phyloP scores from a whole-genome alignment of 2,113 vertebrate species.

The Rhipidura dahli region DNA sequence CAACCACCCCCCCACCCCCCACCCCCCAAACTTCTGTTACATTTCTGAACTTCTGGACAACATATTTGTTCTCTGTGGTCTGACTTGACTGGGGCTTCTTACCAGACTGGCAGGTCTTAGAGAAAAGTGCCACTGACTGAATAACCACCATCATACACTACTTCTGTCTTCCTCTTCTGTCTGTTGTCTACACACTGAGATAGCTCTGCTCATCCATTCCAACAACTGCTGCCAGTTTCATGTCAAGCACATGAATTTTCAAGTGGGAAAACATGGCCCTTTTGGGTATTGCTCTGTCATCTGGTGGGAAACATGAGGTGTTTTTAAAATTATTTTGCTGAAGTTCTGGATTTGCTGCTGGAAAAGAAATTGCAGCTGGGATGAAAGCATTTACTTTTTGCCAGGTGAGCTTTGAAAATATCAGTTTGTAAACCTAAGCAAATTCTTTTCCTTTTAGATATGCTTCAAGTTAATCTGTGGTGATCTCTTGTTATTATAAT shows the following conservation, averaged over 20 bases:
- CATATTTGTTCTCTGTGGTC: neutral
- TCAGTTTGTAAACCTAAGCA: neutral
- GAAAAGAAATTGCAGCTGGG: neutral
- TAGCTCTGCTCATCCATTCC: neutral
- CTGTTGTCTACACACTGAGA: neutral
- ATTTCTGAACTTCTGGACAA: conserved; percentile 12
- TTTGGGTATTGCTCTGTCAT: neutral
- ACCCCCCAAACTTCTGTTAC: neutral
- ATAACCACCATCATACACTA: neutral
- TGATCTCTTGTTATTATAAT: neutral
- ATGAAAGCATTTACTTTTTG: neutral
- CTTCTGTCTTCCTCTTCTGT: neutral
- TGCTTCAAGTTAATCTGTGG: neutral
- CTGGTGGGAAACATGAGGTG: neutral
- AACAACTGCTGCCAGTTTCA: neutral
- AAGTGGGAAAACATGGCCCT: neutral
- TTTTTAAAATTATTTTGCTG: neutral
- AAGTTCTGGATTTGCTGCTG: neutral
- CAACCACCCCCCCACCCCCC: no score
- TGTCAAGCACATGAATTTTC: neutral
- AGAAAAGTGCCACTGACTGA: conserved; percentile 1
- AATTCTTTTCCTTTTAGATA: neutral
- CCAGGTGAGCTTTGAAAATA: neutral
- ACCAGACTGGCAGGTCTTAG: neutral
- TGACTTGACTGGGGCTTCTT: neutral